Percentiles rank a stretch among this genome's conserved stretches.
Evolutionary conservation across 2,113 vertebrate genomes (phyloP).

Genomic region (Dryoscopus gambensis): DNA sequence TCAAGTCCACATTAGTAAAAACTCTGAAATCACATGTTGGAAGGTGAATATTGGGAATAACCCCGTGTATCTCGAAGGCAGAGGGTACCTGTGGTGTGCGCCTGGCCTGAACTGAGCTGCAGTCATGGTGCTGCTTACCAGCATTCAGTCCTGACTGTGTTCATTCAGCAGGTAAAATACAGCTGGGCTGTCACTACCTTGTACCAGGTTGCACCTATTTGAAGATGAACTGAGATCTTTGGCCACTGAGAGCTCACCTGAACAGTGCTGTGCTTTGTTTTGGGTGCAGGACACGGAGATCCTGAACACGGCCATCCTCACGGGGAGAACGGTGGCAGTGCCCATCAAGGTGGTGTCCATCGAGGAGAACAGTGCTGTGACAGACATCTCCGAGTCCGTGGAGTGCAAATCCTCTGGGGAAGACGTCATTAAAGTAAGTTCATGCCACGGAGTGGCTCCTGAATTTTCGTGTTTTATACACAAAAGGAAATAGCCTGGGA

Average conservation of each 20-base stretch:
- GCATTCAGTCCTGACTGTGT: neutral
- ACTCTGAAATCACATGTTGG: neutral
- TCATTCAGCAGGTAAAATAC: neutral
- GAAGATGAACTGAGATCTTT: rapidly evolving
- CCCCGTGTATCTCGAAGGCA: neutral
- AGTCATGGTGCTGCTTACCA: neutral
- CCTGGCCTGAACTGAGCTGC: neutral
- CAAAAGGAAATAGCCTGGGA: neutral
- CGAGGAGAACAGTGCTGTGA: conserved; percentile 77
- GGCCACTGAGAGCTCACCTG: neutral
- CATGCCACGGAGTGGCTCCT: neutral
- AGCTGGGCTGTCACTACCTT: rapidly evolving
- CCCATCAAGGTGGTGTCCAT: conserved; percentile 89
- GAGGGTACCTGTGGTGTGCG: neutral
- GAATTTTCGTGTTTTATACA: neutral
- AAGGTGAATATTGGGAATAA: neutral
- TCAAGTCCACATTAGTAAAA: neutral
- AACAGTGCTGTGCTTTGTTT: neutral
- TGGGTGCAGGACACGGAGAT: conserved; percentile 85
- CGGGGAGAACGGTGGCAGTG: conserved; percentile 86
- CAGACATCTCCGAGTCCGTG: conserved; percentile 87
- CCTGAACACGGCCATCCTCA: conserved; percentile 92
- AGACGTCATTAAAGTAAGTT: conserved; percentile 88
- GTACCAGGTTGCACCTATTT: neutral
- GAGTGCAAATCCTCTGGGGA: conserved; percentile 86